Evolutionary conservation across 2,888 invertebrate species (phyloP), one percentile per base, ranked within the genome.

Genomic region (Cerastoderma edule): DNA sequence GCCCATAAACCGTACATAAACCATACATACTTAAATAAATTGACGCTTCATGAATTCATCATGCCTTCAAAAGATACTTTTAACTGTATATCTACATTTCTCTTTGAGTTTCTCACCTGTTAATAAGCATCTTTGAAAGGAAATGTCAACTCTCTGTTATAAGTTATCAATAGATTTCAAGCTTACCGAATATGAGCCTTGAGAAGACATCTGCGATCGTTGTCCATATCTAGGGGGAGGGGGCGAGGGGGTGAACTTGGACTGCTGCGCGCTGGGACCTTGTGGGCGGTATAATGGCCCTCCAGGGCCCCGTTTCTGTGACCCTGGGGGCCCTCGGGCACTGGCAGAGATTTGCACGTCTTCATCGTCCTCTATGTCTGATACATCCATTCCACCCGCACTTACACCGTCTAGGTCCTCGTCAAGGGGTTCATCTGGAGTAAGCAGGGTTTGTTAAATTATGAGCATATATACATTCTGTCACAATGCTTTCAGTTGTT

Each of bases 331-430:
- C 46, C 79, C 74, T 1, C 72, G 67, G 22, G 84, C 72, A 16
- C 75, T 69, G 27, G 68, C 66, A 10, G 78, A 77, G 8, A 22
- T 33, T 4, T 73, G 72, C 35, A 35, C 54, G 22, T 68, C 64
- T 4, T 78, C 74, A 27, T 87, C 84, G 60, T 88, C 89, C 27
- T 90, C 91, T 27, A 91, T 87, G 78, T 91, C 91, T 0, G 91
- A 91, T 10, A 91, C 91, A 72, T 91, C 91, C 91, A 92, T 92
- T 22, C 88, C 91, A n/a, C 89, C 91, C 0, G 88, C 90, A 86
- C 90, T 91, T n/a, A 91, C 89, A 32, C 86, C 88, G 32, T 89
- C 89, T 28, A 88, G 86, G 50, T 89, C 89, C 39, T 88, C 89
- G 32, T 78, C 77, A 53, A 78, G 53, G 3, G 72, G 67, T 57